phyloP scores from a whole-genome alignment of 2,113 vertebrate species.

The Elgaria multicarinata region DNA sequence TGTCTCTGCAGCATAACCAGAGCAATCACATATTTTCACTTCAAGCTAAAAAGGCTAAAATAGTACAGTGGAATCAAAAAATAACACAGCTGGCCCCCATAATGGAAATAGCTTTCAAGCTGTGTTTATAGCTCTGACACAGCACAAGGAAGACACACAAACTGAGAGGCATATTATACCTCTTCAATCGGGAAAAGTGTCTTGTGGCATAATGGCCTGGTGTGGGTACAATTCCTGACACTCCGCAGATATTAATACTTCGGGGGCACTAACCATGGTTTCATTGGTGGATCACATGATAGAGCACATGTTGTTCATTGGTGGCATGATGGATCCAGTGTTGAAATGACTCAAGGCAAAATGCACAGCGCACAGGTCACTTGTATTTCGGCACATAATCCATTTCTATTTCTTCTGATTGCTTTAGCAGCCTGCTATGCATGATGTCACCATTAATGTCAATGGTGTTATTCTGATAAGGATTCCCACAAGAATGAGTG shows the following conservation, averaged over 20 bases:
- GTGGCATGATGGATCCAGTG: neutral
- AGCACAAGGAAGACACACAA: neutral
- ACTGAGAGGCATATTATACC: neutral
- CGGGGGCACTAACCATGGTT: neutral
- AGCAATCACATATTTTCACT: neutral
- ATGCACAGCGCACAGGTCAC: neutral
- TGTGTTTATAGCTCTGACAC: neutral
- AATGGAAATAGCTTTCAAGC: neutral
- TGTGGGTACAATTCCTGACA: neutral
- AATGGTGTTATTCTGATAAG: neutral
- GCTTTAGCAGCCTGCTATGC: neutral
- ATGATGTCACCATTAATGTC: neutral
- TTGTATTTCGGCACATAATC: neutral
- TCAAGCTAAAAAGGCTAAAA: neutral
- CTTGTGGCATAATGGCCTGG: neutral
- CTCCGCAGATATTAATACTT: neutral
- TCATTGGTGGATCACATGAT: neutral
- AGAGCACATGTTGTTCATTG: neutral
- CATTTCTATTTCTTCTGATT: neutral
- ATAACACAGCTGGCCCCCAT: neutral
- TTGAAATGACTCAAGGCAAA: neutral
- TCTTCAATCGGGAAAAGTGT: neutral
- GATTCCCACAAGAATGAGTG: conserved; percentile 8
- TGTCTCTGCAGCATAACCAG: neutral
- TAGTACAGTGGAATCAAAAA: neutral